Base-by-base conservation (phyloP, 2,113 vertebrate genomes). In the Prunella himalayana region DNA sequence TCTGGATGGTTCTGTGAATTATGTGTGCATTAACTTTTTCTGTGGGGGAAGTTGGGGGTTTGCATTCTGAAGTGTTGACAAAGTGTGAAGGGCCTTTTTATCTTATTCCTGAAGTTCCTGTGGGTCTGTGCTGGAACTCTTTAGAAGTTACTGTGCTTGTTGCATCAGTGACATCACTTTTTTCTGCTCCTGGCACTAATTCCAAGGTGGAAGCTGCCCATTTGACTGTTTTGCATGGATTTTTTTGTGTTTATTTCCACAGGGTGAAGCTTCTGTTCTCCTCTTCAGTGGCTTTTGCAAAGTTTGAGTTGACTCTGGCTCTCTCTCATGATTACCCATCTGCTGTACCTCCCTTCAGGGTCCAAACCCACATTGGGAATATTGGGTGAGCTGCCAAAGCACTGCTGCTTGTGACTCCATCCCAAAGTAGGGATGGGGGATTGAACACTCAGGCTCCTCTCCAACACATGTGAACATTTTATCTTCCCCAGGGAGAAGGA, bases 181-280 rank as follows among this genome's bases (percentile, higher is more conserved):
- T 19, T 88, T 65, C 66, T 45, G 5, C 37, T 78, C n/a, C 71
- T 63, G 68, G 47, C 28, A 51, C 6, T 14, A 31, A 18, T 53
- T 80, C n/a, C 53, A 24, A 53, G 51, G 49, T 1, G 1, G 59
- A 7, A 53, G 50, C 33, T 10, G 15, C 33, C 15, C 27, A 7
- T 28, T 11, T 10, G 54, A 20, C 4, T 56, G 8, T 41, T 49
- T 19, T 18, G 18, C 56, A 8, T 33, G 60, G 65, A 90, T 61
- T 27, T 44, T 80, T 78, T 80, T 78, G 10, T 60, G 30, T 64
- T 24, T 76, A 37, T 88, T 87, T 87, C 77, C 79, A 20, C 91
- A 98, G 98, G 37, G 86, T 98, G 88, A 98, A 82, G 77, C 96
- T 98, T 65, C 82, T 98, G 65, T 98, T 98, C 95, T 98, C 98